phyloP scores from a whole-genome alignment of 1,140 invertebrate genomes.

The Drosophila virilis region DNA sequence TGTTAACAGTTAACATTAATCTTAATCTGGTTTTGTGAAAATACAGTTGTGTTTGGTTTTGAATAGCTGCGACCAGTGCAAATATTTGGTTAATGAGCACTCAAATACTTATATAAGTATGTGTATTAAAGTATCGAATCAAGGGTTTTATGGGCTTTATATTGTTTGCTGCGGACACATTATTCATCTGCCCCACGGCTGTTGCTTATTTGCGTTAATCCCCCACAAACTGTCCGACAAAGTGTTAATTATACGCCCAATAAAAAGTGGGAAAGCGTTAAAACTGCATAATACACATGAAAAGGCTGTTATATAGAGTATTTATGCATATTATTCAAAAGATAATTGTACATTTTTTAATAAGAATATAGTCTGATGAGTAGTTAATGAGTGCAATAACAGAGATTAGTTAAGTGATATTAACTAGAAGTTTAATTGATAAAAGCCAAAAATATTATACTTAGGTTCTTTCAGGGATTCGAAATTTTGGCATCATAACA shows the following conservation, averaged over 20 bases:
- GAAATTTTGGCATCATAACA: neutral
- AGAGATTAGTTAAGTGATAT: too few species aligned
- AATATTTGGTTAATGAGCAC: slow-evolving; percentile 12
- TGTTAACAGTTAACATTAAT: neutral
- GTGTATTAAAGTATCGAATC: slow-evolving; percentile 20
- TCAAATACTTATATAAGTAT: neutral
- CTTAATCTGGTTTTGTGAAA: neutral
- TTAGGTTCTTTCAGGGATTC: too few species aligned
- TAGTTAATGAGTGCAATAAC: too few species aligned
- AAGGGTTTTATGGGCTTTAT: slow-evolving; percentile 31
- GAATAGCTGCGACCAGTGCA: slow-evolving; percentile 1
- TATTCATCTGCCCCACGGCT: slow-evolving; percentile 7
- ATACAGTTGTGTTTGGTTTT: neutral
- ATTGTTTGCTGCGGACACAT: slow-evolving; percentile 5
- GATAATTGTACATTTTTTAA: too few species aligned
- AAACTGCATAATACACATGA: neutral
- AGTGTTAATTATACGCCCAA: slow-evolving; percentile 40
- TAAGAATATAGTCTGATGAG: too few species aligned
- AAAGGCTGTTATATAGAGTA: too few species aligned
- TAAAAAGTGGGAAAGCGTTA: neutral
- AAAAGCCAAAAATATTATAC: too few species aligned
- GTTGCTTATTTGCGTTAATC: slow-evolving; percentile 25
- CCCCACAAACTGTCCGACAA: slow-evolving; percentile 32
- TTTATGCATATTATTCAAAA: too few species aligned
- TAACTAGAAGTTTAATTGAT: too few species aligned